Percentiles rank a stretch among this genome's conserved stretches.
Evolutionary conservation across 2,113 vertebrate species (phyloP).

Genomic region (Prionailurus bengalensis): DNA sequence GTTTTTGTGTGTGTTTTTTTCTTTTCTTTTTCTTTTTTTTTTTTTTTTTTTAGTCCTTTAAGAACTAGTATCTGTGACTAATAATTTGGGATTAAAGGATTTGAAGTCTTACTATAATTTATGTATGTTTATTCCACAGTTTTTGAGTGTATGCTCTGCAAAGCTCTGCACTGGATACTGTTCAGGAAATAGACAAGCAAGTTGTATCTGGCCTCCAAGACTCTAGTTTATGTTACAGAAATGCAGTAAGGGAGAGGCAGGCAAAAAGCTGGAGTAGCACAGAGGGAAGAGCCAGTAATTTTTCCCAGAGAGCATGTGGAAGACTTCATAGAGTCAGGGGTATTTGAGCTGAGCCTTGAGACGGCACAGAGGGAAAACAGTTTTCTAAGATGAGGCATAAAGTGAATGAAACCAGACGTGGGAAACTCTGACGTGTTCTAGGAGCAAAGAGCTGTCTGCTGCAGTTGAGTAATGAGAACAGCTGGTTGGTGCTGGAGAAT

Average conservation of each 20-base stretch:
- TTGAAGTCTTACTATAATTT: conserved; percentile 35
- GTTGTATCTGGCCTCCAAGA: neutral
- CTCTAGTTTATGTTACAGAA: neutral
- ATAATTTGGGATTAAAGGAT: conserved; percentile 49
- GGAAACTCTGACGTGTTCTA: neutral
- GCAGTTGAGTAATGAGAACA: neutral
- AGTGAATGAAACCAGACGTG: neutral
- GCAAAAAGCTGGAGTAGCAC: neutral
- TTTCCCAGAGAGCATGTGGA: neutral
- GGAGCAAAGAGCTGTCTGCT: neutral
- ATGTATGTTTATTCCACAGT: neutral
- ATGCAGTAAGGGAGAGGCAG: neutral
- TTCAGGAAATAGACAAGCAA: neutral
- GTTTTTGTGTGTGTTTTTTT: neutral
- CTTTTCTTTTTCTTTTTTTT: neutral
- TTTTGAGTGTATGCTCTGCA: neutral
- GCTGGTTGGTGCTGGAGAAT: neutral
- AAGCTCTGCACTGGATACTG: neutral
- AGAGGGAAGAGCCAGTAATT: neutral
- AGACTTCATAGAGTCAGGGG: neutral
- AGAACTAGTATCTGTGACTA: neutral
- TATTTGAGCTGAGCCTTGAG: neutral
- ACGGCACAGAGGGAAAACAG: neutral
- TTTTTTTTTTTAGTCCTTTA: neutral
- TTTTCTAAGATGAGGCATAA: neutral